Percentiles rank a stretch among this genome's conserved stretches.
These are phyloP conservation scores for Enteromius thamalakanensis DNA, from an alignment of 2,797 vertebrate species.

Conservation along the genomic window DNA sequence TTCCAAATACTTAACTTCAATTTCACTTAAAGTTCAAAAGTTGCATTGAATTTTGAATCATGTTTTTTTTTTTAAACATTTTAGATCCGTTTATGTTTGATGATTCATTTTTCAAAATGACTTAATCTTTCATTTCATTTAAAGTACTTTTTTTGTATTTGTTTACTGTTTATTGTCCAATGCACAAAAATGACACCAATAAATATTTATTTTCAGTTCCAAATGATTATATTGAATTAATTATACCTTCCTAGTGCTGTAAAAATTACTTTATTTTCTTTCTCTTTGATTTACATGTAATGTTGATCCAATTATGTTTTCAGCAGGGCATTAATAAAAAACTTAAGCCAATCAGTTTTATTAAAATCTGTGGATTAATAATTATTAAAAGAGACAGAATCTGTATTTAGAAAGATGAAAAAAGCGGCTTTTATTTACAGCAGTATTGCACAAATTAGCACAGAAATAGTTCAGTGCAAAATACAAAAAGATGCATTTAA, in stretches of 20 bases:
- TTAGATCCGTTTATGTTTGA: neutral
- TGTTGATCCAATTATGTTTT: neutral
- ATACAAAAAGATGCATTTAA: conserved; percentile 70
- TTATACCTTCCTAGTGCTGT: neutral
- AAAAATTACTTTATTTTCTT: neutral
- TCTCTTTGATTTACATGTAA: neutral
- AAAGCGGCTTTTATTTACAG: conserved; percentile 84
- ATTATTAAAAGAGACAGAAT: conserved; percentile 28
- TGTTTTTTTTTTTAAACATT: neutral
- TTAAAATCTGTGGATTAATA: neutral
- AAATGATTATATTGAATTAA: neutral
- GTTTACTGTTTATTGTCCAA: neutral
- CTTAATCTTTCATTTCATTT: neutral
- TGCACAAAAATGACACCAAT: neutral
- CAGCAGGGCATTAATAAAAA: neutral
- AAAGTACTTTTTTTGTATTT: neutral
- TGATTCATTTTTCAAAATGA: neutral
- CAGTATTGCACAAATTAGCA: conserved; percentile 88
- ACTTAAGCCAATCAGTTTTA: neutral
- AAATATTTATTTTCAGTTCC: neutral
- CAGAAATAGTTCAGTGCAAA: conserved; percentile 90
- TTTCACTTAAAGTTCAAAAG: neutral
- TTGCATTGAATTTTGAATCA: neutral
- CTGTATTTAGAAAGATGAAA: conserved; percentile 70
- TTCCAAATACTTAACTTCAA: neutral